phyloP scores from a whole-genome alignment of 2,797 vertebrate species.

The Onychomys arenicola region DNA sequence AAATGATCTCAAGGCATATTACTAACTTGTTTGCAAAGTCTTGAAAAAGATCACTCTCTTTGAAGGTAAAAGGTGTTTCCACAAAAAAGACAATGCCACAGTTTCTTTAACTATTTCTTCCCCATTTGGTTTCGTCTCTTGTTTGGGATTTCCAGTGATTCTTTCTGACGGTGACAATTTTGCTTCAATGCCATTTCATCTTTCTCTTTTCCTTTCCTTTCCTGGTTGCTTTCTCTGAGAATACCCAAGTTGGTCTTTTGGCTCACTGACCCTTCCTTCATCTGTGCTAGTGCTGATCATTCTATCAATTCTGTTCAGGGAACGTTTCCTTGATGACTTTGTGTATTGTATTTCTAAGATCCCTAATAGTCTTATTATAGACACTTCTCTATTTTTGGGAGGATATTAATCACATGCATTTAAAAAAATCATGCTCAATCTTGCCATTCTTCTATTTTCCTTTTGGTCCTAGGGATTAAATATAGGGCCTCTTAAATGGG shows the following conservation, averaged over 20 bases:
- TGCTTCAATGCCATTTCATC: neutral
- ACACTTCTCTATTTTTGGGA: neutral
- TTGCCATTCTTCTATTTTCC: neutral
- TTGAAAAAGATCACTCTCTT: neutral
- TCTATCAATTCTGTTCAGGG: neutral
- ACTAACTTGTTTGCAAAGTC: neutral
- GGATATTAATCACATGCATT: neutral
- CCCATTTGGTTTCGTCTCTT: neutral
- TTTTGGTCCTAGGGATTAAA: neutral
- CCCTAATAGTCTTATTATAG: neutral
- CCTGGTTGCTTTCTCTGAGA: neutral
- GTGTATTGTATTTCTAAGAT: neutral
- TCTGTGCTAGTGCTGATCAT: neutral
- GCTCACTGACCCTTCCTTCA: neutral
- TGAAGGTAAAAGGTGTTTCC: neutral
- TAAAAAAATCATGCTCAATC: neutral
- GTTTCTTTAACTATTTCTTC: neutral
- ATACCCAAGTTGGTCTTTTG: neutral
- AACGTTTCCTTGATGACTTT: neutral
- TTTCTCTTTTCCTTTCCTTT: constrained; percentile 35
- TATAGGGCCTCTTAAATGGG: neutral
- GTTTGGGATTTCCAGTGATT: neutral
- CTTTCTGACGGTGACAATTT: neutral
- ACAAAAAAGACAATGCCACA: neutral
- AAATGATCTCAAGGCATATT: neutral